Percentiles rank a stretch among this genome's conserved stretches.
Evolutionary conservation across 2,113 vertebrate genomes (phyloP).

Genomic region (Oxyura jamaicensis): DNA sequence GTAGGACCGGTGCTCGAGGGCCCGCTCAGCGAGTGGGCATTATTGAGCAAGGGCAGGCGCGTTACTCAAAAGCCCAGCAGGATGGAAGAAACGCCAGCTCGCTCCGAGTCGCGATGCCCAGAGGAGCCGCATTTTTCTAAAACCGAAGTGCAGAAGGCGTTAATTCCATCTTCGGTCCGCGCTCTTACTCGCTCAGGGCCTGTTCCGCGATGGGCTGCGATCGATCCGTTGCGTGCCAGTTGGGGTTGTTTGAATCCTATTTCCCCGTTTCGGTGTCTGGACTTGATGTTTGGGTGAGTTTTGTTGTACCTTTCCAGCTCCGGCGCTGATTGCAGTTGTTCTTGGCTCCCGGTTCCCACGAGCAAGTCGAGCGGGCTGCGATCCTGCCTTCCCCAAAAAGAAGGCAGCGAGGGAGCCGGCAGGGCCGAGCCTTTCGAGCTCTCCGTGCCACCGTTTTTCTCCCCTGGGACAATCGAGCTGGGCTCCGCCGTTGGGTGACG

Average conservation of each 20-base stretch:
- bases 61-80: background rate
- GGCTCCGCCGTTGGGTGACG: background rate
- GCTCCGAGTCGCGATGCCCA: background rate
- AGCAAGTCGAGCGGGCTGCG: conserved; percentile 38
- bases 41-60: background rate
- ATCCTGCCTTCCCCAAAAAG: conserved; percentile 20
- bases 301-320: conserved; percentile 65
- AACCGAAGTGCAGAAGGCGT: background rate
- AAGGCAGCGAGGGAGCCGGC: background rate
- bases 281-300: conserved; percentile 64
- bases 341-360: conserved; percentile 50
- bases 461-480: background rate
- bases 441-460: background rate
- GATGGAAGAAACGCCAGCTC: background rate
- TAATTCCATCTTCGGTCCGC: conserved; percentile 10
- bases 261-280: conserved; percentile 72
- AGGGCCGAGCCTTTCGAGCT: background rate
- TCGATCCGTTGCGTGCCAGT: conserved; percentile 28
- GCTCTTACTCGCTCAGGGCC: background rate
- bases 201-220: conserved; percentile 20
- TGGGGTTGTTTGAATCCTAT: conserved; percentile 67
- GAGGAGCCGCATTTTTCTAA: conserved; percentile 16
- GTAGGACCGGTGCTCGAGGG: background rate
- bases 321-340: conserved; percentile 57
- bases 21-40: background rate